phyloP scores from a whole-genome alignment of 2,113 vertebrate genomes.

The Lepisosteus oculatus region DNA sequence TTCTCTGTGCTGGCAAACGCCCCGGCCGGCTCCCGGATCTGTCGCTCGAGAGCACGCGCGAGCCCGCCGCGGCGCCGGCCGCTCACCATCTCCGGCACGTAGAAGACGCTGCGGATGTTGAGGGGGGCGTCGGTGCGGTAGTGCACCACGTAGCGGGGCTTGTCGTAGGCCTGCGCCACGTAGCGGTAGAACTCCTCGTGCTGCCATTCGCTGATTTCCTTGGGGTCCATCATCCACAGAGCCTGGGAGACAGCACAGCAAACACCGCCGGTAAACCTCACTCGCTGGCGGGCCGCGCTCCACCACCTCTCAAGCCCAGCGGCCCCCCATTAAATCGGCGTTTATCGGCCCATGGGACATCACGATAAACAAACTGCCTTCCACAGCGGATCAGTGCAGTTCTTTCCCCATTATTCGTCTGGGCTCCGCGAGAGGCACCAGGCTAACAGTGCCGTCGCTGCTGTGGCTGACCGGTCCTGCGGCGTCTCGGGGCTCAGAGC shows the following conservation, averaged over 20 bases:
- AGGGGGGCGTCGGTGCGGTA: conserved; percentile 88
- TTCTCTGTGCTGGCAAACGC: background rate
- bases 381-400: too few species aligned
- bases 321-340: too few species aligned
- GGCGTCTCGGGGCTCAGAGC: background rate
- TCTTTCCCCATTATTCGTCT: too few species aligned
- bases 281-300: too few species aligned
- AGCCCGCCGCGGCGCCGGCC: background rate
- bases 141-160: conserved; percentile 88
- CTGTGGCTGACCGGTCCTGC: too few species aligned
- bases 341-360: too few species aligned
- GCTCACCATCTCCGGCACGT: conserved; percentile 79
- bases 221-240: conserved; percentile 93
- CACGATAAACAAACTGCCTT: too few species aligned
- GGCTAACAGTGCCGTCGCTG: too few species aligned
- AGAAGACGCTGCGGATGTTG: conserved; percentile 95
- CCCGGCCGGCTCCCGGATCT: background rate
- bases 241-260: conserved; percentile 62
- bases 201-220: conserved; percentile 84
- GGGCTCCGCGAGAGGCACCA: too few species aligned
- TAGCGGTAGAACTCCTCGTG: conserved; percentile 95
- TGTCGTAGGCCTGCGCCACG: conserved; percentile 79
- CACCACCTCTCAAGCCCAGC: too few species aligned
- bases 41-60: too few species aligned
- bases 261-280: too few species aligned